Conservation (phyloP, 2,113 vertebrate genomes). For the Taurulus bubalis region DNA sequence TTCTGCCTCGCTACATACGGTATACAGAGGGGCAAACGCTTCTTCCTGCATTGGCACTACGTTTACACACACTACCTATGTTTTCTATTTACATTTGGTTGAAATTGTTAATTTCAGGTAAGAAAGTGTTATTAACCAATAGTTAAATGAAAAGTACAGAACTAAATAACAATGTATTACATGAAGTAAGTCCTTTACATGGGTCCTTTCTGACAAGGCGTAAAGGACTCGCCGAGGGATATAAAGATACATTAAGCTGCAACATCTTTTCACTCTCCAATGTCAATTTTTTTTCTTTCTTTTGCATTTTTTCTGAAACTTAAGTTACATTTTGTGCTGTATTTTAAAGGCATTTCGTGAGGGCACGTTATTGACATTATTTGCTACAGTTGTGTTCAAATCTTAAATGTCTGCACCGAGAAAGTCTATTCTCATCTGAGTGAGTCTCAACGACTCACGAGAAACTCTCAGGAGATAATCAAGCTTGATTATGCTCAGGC, state of each 20-base stretch:
- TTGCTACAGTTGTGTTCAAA: background rate
- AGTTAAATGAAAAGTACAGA: background rate
- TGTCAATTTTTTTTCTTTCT: background rate
- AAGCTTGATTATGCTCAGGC: conserved; percentile 18
- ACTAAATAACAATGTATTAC: background rate
- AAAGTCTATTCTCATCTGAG: background rate
- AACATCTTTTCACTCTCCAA: background rate
- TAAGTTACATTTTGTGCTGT: no score
- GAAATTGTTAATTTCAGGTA: background rate
- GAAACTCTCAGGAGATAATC: conserved; percentile 33
- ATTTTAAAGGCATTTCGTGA: background rate
- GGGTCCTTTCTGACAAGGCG: background rate
- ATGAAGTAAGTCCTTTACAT: background rate
- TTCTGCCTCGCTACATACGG: background rate
- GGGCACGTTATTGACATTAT: background rate
- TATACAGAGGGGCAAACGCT: background rate
- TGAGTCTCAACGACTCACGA: background rate
- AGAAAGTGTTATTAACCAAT: background rate
- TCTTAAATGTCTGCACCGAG: background rate
- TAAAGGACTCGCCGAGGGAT: background rate
- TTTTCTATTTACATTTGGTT: background rate
- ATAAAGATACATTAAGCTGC: background rate
- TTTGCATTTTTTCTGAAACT: background rate
- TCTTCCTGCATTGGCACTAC: no score
- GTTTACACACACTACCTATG: background rate